Percentiles rank a stretch among this genome's conserved stretches.
phyloP scores from a whole-genome alignment of 1,140 invertebrate species.

The Eumaeus atala region DNA sequence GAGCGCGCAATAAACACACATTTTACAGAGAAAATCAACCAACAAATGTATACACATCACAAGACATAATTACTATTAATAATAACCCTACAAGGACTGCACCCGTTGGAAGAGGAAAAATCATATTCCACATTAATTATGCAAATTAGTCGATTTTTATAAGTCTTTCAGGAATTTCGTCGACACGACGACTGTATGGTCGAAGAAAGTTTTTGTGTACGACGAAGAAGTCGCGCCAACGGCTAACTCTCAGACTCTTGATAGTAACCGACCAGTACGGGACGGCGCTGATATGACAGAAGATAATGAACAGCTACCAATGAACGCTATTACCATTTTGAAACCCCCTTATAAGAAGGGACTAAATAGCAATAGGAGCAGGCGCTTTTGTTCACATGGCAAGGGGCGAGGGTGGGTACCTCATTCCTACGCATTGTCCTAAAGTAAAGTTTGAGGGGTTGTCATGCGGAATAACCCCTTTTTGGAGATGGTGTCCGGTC shows the following conservation, averaged over 20 bases:
- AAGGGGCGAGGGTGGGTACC: too few relatives aligned
- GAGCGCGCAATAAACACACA: too few relatives aligned
- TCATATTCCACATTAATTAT: conserved; percentile 14
- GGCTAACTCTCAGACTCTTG: background rate
- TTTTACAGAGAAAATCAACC: too few relatives aligned
- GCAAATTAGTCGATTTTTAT: conserved; percentile 7
- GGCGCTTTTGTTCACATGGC: too few relatives aligned
- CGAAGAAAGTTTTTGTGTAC: conserved; percentile 22
- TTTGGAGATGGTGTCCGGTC: too few relatives aligned
- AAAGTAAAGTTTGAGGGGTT: too few relatives aligned
- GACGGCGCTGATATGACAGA: background rate
- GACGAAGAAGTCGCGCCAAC: conserved; percentile 15
- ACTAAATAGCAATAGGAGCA: too few relatives aligned
- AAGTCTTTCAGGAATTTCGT: conserved; percentile 8
- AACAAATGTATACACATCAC: too few relatives aligned
- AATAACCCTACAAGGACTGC: conserved; percentile 25
- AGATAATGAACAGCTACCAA: conserved; percentile 6
- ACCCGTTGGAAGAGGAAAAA: conserved; percentile 19
- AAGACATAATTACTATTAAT: too few relatives aligned
- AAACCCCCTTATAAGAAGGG: too few relatives aligned
- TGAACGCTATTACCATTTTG: conserved; percentile 19
- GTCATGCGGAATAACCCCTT: too few relatives aligned
- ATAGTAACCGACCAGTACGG: background rate
- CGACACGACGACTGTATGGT: background rate
- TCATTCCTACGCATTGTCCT: too few relatives aligned